Conservation (phyloP, 2,797 vertebrate genomes). For the Pterois miles region DNA sequence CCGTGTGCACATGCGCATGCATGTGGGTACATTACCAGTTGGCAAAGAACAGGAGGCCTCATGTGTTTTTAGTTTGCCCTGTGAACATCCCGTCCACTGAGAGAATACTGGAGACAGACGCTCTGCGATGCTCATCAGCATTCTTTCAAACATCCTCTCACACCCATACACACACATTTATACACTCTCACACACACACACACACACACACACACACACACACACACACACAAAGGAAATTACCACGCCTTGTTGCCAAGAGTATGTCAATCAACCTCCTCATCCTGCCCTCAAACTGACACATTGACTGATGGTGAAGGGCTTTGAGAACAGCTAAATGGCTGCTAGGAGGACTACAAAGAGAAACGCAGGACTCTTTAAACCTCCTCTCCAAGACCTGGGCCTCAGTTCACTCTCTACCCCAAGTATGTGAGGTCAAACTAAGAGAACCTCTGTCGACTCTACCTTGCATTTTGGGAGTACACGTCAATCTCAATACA, state of each 20-base stretch:
- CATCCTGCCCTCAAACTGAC: constrained; percentile 72
- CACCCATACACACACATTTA: constrained; percentile 55
- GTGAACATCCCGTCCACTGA: constrained; percentile 80
- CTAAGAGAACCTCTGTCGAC: constrained; percentile 28
- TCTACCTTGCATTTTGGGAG: constrained; percentile 37
- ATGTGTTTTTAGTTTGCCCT: constrained; percentile 83
- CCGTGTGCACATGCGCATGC: constrained; percentile 30
- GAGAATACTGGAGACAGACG: constrained; percentile 78
- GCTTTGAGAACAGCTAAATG: constrained; percentile 72
- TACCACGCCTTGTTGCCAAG: constrained; percentile 72
- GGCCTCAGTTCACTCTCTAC: constrained; percentile 57
- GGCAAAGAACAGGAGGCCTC: constrained; percentile 74
- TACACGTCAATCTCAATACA: constrained; percentile 24
- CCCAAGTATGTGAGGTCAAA: constrained; percentile 67
- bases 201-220: constrained; percentile 46
- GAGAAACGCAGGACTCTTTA: constrained; percentile 66
- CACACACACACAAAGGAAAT: constrained; percentile 68
- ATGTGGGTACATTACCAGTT: constrained; percentile 77
- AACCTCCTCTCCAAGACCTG: constrained; percentile 62
- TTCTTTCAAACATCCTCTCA: constrained; percentile 75
- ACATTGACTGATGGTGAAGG: constrained; percentile 78
- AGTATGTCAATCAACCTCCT: constrained; percentile 74
- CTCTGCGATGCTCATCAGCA: constrained; percentile 76
- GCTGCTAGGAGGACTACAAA: constrained; percentile 77
- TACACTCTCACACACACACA: constrained; percentile 62